Conservation (phyloP, 2,888 invertebrate species). For the Stenotaenia linearis region DNA sequence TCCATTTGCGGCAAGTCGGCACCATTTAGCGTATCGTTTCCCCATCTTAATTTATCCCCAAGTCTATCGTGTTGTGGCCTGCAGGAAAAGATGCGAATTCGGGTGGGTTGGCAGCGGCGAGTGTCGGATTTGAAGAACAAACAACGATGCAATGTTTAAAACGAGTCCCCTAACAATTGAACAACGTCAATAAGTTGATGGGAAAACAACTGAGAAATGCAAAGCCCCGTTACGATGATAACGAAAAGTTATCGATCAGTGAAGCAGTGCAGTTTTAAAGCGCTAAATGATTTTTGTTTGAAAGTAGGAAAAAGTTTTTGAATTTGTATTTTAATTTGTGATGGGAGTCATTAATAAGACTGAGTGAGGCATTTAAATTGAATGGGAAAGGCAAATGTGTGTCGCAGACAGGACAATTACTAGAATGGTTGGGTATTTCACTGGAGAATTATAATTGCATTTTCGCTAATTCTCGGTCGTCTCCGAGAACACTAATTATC, state of each 20-base stretch:
- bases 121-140: conserved; percentile 6
- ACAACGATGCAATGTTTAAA: background rate
- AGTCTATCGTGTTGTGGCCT: conserved; percentile 19
- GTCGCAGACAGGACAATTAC: conserved; percentile 7
- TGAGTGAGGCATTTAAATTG: conserved; percentile 2
- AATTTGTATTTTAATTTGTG: background rate
- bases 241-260: background rate
- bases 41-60: conserved; percentile 24
- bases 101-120: background rate
- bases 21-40: conserved; percentile 26
- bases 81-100: conserved; percentile 19
- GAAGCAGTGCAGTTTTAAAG: background rate
- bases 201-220: background rate
- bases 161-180: conserved; percentile 1
- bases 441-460: conserved; percentile 24
- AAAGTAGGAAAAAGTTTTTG: background rate
- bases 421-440: conserved; percentile 12
- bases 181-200: background rate
- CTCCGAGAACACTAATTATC: conserved; percentile 5
- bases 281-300: background rate
- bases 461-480: conserved; percentile 24
- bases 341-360: background rate
- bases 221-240: background rate
- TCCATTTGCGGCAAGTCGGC: conserved; percentile 20
- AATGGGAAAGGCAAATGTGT: background rate